Evolutionary conservation across 1,140 invertebrate genomes (phyloP).

Genomic region (Proales similis): DNA sequence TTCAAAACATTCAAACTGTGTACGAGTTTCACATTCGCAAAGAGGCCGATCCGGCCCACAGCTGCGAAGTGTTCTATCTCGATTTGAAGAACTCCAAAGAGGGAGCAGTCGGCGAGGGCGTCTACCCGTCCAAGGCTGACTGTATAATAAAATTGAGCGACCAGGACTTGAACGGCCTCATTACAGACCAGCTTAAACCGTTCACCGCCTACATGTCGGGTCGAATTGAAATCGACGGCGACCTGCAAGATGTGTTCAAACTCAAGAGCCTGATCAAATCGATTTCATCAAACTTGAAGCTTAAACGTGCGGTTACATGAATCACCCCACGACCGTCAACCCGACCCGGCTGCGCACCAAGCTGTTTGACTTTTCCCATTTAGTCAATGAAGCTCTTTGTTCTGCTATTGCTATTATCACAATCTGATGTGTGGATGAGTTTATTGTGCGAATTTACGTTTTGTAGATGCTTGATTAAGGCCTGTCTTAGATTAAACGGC

Average conservation of each 20-base stretch:
- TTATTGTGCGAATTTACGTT: too few relatives aligned
- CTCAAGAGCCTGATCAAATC: slow-evolving; percentile 18
- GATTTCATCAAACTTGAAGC: too few relatives aligned
- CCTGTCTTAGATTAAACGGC: too few relatives aligned
- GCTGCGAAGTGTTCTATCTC: slow-evolving; percentile 6
- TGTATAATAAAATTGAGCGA: slow-evolving; percentile 25
- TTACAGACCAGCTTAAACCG: slow-evolving; percentile 16
- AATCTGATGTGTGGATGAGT: too few relatives aligned
- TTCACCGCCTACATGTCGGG: slow-evolving; percentile 23
- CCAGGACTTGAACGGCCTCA: slow-evolving; percentile 8
- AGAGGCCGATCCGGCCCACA: not conserved
- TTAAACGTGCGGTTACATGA: too few relatives aligned
- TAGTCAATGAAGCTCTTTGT: too few relatives aligned
- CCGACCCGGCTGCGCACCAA: too few relatives aligned
- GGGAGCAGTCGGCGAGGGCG: not conserved
- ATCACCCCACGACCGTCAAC: too few relatives aligned
- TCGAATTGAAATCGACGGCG: slow-evolving; percentile 25
- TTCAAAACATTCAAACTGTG: slow-evolving; percentile 4
- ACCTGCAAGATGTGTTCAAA: slow-evolving; percentile 32
- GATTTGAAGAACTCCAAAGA: slow-evolving; percentile 11
- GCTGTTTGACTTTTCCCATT: too few relatives aligned
- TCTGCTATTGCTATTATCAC: too few relatives aligned
- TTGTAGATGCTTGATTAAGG: too few relatives aligned
- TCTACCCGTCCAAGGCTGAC: not conserved
- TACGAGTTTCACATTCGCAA: slow-evolving; percentile 28